phyloP scores from a whole-genome alignment of 2,888 invertebrate genomes.

The Meteorus cinctellus region DNA sequence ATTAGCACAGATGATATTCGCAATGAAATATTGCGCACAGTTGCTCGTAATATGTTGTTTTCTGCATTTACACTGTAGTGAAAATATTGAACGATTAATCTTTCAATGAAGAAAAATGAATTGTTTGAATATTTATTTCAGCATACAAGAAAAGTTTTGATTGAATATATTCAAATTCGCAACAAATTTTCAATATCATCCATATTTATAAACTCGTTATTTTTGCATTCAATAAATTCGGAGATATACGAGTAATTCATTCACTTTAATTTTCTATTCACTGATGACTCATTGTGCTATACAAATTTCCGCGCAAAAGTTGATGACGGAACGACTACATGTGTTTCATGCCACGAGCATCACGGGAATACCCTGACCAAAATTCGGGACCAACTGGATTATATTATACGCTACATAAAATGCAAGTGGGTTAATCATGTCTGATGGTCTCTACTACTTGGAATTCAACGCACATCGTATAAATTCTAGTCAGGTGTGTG shows the following conservation, averaged over 20 bases:
- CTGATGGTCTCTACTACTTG: background rate
- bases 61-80: background rate
- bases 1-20: background rate
- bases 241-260: background rate
- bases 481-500: background rate
- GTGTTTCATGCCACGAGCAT: background rate
- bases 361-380: background rate
- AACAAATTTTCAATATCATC: conserved; percentile 3
- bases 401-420: background rate
- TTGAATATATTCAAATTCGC: background rate
- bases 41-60: background rate
- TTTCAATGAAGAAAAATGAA: background rate
- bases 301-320: background rate
- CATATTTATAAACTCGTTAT: conserved; percentile 8
- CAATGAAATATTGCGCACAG: background rate
- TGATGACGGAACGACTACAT: background rate
- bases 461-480: conserved; percentile 3
- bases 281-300: background rate
- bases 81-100: background rate
- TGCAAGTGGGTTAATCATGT: conserved; percentile 14
- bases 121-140: background rate
- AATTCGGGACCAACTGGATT: background rate
- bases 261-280: background rate
- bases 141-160: background rate
- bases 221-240: background rate